Conservation (phyloP, 2,888 invertebrate species). For the Nemapogon koenigi region DNA sequence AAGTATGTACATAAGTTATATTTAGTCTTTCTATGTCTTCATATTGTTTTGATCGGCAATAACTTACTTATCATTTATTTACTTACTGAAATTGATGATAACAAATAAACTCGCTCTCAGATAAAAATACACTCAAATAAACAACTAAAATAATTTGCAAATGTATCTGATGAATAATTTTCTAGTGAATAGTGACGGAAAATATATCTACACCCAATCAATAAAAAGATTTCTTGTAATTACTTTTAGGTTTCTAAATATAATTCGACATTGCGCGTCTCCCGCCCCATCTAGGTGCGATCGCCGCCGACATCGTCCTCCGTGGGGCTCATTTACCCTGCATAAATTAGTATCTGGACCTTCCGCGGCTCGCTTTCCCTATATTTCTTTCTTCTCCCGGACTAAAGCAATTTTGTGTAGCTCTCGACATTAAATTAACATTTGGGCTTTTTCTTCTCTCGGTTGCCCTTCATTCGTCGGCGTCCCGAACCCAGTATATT, state of each 20-base stretch:
- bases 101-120: too few species aligned
- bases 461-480: slow-evolving; percentile 38
- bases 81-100: too few species aligned
- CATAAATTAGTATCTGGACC: slow-evolving; percentile 41
- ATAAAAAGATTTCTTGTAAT: slow-evolving; percentile 5
- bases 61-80: too few species aligned
- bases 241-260: slow-evolving; percentile 5
- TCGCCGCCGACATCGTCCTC: slow-evolving; percentile 1
- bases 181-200: too few species aligned
- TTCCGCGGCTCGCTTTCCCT: slow-evolving; percentile 37
- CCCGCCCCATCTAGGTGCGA: neutral
- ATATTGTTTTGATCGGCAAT: too few species aligned
- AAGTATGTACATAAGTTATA: too few species aligned
- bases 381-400: slow-evolving; percentile 51
- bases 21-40: too few species aligned
- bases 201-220: too few species aligned
- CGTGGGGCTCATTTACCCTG: slow-evolving; percentile 44
- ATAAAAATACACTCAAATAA: too few species aligned
- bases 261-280: slow-evolving; percentile 2
- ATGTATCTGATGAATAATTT: too few species aligned
- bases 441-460: slow-evolving; percentile 54
- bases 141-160: too few species aligned
- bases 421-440: slow-evolving; percentile 61
- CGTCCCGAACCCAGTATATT: slow-evolving; percentile 55
- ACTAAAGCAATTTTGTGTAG: slow-evolving; percentile 55